Evolutionary conservation across 2,797 vertebrate species (phyloP), one percentile per base, ranked within the genome.

Genomic region (Sebastes matsubarae): DNA sequence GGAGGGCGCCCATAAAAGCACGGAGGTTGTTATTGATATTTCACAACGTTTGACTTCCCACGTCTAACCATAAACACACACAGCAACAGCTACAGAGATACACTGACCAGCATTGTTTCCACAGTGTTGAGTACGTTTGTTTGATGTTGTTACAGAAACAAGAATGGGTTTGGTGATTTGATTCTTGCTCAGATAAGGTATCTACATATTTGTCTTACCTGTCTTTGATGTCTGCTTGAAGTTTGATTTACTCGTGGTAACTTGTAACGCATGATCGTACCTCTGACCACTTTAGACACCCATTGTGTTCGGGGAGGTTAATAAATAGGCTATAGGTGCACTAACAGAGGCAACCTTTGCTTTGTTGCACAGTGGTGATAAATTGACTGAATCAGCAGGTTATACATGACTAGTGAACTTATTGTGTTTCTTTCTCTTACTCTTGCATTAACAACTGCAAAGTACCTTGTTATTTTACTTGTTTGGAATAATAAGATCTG

Each of bases 251-350:
- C 55, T 63, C 3, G 2, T 50, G 11, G 59, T 75, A 55, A 66
- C 29, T 52, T 72, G 65, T 61, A 27, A 38, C 54, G 10, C 50
- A 42, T 50, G 52, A 38, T 22, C 0, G 10, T 5, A 20, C 4
- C 6, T 27, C 30, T 58, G 52, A 69, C 18, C 52, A 29, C 63
- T 59, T 46, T 5, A 36, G 11, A 66, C n/a, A 59, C 57, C 57
- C 55, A 59, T 9, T 72, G 24, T 68, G 32, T 65, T 75, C 10
- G 20, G 42, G 61, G 20, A 60, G 42, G 68, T 79, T 73, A 76
- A 84, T 79, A 73, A 61, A 68, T 69, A 66, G 36, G 36, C n/a
- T 8, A 6, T 1, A 4, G 22, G 34, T 20, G 69, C n/a, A 66
- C 42, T 36, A 65, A 75, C 32, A 30, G 58, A 68, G 42, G 22